These are phyloP conservation scores for Menidia menidia DNA, from an alignment of 2,797 vertebrate genomes.

Conservation along the genomic window DNA sequence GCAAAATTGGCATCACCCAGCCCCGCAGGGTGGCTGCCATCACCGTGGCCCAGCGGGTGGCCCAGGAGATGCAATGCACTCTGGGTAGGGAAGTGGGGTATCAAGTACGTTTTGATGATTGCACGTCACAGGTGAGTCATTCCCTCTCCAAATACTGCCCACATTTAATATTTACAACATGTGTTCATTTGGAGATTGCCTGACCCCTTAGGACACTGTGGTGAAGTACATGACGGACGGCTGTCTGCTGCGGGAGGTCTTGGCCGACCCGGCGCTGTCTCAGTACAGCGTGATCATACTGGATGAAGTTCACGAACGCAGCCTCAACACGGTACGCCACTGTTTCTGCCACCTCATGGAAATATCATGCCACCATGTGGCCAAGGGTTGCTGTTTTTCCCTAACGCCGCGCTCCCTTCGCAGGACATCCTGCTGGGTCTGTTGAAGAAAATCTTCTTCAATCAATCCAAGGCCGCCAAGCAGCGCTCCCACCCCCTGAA, in stretches of 20 bases:
- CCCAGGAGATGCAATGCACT: constrained; percentile 89
- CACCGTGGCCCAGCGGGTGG: constrained; percentile 94
- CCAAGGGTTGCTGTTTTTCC: neutral
- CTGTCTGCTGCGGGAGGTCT: constrained; percentile 92
- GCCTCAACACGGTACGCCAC: constrained; percentile 93
- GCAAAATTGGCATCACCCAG: constrained; percentile 91
- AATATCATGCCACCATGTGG: too few species aligned
- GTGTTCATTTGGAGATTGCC: neutral
- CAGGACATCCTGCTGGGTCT: constrained; percentile 97
- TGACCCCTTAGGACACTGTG: constrained; percentile 84
- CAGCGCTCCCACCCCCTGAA: constrained; percentile 84
- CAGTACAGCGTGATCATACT: constrained; percentile 91
- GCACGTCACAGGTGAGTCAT: constrained; percentile 86
- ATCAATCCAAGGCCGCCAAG: constrained; percentile 60
- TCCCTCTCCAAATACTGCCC: fast-evolving
- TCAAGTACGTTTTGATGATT: constrained; percentile 97
- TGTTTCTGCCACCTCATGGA: neutral
- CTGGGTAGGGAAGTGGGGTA: constrained; percentile 91
- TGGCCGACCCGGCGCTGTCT: constrained; percentile 88
- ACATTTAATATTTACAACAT: neutral
- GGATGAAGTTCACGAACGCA: constrained; percentile 97
- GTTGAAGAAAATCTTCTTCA: constrained; percentile 89
- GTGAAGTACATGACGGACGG: constrained; percentile 98
- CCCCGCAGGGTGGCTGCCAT: constrained; percentile 95
- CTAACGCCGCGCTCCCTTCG: neutral